Evolutionary conservation across 2,888 invertebrate genomes (phyloP).

Genomic region (Ophion costatus): DNA sequence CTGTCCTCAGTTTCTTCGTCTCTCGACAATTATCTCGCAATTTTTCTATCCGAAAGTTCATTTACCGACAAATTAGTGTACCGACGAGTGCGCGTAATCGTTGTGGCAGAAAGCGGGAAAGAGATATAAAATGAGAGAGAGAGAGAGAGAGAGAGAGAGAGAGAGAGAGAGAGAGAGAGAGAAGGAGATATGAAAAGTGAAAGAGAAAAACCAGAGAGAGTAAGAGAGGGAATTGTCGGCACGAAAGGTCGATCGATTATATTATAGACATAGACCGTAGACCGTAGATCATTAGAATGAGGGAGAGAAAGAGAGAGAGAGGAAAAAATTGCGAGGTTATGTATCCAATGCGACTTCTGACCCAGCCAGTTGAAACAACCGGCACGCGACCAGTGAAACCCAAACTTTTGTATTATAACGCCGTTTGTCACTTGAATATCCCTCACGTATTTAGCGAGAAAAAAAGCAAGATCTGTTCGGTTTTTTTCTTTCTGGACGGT

Average conservation of each 20-base stretch:
- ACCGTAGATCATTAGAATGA: conserved; percentile 56
- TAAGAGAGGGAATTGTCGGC: conserved; percentile 9
- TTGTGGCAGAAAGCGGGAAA: conserved; percentile 23
- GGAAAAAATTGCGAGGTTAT: conserved; percentile 58
- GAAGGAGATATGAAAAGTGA: not conserved
- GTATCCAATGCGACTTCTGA: conserved; percentile 63
- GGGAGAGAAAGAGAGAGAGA: conserved; percentile 17
- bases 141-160: conserved; percentile 17
- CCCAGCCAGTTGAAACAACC: conserved; percentile 43
- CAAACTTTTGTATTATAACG: conserved; percentile 63
- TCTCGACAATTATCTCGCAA: conserved; percentile 2
- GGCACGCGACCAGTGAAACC: conserved; percentile 50
- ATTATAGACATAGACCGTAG: conserved; percentile 65
- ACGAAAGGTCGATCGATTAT: conserved; percentile 68
- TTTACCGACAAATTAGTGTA: conserved; percentile 62
- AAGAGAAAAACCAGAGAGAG: no score
- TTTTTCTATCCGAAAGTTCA: conserved; percentile 34
- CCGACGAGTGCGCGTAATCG: conserved; percentile 30
- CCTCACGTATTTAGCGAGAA: conserved; percentile 37
- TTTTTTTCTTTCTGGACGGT: conserved; percentile 15
- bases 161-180: conserved; percentile 10
- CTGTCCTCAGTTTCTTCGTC: not conserved
- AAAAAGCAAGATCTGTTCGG: conserved; percentile 15
- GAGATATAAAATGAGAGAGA: conserved; percentile 22
- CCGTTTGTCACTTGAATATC: conserved; percentile 51